A percentile compares a stretch with the other conserved stretches of the same genome.
Conservation (phyloP, 92 coral and sea anemone genomes). For the Palythoa grandis region DNA sequence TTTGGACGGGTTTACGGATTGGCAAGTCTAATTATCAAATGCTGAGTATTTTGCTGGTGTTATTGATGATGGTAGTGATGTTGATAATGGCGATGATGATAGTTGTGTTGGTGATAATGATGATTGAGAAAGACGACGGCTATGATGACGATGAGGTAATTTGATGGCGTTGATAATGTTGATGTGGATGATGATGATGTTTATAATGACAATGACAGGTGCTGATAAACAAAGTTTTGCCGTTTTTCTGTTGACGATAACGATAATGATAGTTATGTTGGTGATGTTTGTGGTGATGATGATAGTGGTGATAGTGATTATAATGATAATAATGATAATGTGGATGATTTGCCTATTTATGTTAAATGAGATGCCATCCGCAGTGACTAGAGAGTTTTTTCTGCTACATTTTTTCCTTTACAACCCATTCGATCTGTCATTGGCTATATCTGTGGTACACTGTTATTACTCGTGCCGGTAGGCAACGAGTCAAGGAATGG, state of each 20-base stretch:
- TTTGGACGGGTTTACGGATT: background rate
- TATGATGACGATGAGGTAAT: background rate
- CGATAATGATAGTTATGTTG: background rate
- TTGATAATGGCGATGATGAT: background rate
- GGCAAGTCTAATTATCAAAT: background rate
- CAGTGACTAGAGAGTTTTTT: no score
- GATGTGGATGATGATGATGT: background rate
- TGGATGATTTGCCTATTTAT: no score
- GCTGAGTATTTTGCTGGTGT: background rate
- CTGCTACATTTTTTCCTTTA: no score
- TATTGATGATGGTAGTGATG: background rate
- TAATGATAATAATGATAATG: background rate
- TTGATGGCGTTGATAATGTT: background rate
- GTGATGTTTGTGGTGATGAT: no score
- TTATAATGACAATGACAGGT: no score
- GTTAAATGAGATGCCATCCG: no score
- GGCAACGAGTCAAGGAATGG: no score
- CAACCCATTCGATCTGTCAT: no score
- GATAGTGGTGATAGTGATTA: background rate
- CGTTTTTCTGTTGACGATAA: background rate
- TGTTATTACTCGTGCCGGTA: no score
- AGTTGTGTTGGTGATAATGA: background rate
- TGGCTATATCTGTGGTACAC: no score
- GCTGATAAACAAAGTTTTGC: no score
- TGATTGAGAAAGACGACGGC: background rate